phyloP scores from a whole-genome alignment of 2,888 invertebrate species.

The Cetonia aurata region DNA sequence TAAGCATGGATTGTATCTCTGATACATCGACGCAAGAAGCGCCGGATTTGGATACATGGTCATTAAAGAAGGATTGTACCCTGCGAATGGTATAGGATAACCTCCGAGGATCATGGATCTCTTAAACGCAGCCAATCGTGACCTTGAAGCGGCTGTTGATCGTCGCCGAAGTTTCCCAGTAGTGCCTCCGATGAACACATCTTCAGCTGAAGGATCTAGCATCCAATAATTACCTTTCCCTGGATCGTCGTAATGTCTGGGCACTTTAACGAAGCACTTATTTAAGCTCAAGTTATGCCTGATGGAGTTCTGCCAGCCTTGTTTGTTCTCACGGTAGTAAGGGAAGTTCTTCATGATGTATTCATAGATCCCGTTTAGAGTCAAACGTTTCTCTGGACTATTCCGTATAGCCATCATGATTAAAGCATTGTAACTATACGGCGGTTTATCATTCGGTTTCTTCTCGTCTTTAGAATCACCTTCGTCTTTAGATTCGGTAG shows the following conservation, averaged over 20 bases:
- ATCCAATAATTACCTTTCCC: slow-evolving; percentile 99
- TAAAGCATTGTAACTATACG: slow-evolving; percentile 98
- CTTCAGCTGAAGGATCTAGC: slow-evolving; percentile 96
- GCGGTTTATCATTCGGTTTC: slow-evolving; percentile 91
- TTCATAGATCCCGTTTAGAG: slow-evolving; percentile 97
- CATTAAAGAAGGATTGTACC: slow-evolving; percentile 68
- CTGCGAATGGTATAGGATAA: slow-evolving; percentile 68
- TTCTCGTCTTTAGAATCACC: slow-evolving; percentile 68
- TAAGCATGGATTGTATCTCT: slow-evolving; percentile 73
- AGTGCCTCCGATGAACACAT: slow-evolving; percentile 98
- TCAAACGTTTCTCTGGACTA: slow-evolving; percentile 90
- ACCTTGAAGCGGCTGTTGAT: slow-evolving; percentile 91
- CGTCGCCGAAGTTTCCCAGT: slow-evolving; percentile 94
- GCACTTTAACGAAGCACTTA: slow-evolving; percentile 98
- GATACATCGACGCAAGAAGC: slow-evolving; percentile 75
- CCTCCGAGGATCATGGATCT: slow-evolving; percentile 79
- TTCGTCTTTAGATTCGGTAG: slow-evolving; percentile 58
- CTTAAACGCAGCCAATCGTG: slow-evolving; percentile 90
- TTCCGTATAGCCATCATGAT: slow-evolving; percentile 99
- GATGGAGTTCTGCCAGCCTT: slow-evolving; percentile 99
- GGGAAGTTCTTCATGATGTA: slow-evolving; percentile 99
- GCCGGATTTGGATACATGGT: slow-evolving; percentile 72
- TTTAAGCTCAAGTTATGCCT: slow-evolving; percentile 97
- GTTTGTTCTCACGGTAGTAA: slow-evolving; percentile 97
- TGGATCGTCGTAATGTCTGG: slow-evolving; percentile 97